A percentile compares a stretch with the other conserved stretches of the same genome.
These are phyloP conservation scores for Scolopax mira DNA, from an alignment of 2,113 vertebrate species.

Conservation along the genomic window DNA sequence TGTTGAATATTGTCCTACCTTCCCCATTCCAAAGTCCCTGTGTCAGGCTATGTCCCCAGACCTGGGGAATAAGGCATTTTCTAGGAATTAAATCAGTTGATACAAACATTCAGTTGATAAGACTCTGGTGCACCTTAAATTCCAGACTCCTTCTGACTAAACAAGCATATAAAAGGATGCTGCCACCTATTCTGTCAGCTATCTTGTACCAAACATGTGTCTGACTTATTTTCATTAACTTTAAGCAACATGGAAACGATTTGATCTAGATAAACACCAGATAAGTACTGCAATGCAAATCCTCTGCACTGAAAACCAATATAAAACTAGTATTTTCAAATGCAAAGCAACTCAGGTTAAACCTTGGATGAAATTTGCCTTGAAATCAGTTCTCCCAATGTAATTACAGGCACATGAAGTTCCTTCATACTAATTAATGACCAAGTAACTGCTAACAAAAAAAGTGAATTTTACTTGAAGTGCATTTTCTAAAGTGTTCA, in stretches of 20 bases:
- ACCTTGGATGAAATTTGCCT: not conserved
- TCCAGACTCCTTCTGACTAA: not conserved
- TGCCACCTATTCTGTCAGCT: not conserved
- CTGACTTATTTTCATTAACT: not conserved
- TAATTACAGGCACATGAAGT: not conserved
- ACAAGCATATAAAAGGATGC: not conserved
- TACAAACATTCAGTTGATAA: not conserved
- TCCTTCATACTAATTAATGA: not conserved
- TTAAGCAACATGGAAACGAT: not conserved
- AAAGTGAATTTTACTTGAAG: not conserved
- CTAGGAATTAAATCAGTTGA: not conserved
- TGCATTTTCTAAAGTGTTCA: not conserved
- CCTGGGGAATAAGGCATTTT: not conserved
- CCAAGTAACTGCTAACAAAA: not conserved
- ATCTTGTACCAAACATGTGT: rapidly evolving
- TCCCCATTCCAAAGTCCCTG: not conserved
- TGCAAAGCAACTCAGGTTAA: not conserved
- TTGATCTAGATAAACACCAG: not conserved
- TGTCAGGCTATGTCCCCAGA: not conserved
- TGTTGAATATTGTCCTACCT: not conserved
- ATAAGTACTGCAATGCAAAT: not conserved
- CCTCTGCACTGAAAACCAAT: not conserved
- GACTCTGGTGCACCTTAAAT: not conserved
- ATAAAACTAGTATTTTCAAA: not conserved
- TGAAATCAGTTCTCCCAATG: not conserved